Evolutionary conservation across 2,797 vertebrate genomes (phyloP).

Genomic region (Microctenopoma stevenorrisi): DNA sequence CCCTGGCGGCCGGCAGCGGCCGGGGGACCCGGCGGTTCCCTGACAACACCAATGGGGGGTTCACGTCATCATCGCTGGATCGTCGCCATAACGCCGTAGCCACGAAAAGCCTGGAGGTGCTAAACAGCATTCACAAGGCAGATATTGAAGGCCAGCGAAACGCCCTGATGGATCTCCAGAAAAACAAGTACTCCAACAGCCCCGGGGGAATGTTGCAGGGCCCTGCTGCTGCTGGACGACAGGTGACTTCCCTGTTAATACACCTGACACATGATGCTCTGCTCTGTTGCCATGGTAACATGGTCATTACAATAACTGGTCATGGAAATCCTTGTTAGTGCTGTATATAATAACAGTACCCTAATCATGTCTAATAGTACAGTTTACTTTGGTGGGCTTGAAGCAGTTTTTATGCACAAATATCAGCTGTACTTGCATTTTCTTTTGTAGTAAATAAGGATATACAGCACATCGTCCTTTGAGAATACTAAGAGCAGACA

Average conservation of each 20-base stretch:
- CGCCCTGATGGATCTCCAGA: slow-evolving; percentile 92
- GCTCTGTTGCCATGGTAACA: background rate
- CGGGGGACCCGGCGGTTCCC: slow-evolving; percentile 80
- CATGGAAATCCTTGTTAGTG: background rate
- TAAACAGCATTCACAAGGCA: slow-evolving; percentile 91
- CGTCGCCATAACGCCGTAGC: slow-evolving; percentile 87
- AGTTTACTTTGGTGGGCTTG: background rate
- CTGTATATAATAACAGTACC: background rate
- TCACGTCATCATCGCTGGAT: slow-evolving; percentile 89
- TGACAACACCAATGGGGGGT: slow-evolving; percentile 77
- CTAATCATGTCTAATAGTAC: background rate
- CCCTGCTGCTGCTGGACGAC: slow-evolving; percentile 53
- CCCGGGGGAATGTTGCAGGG: slow-evolving; percentile 66
- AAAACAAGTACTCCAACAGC: slow-evolving; percentile 89
- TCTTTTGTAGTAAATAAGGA: background rate
- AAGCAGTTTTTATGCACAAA: background rate
- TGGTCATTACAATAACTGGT: background rate
- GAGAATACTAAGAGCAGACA: background rate
- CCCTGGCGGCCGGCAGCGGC: slow-evolving; percentile 84
- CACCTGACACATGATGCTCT: background rate
- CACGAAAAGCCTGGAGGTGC: slow-evolving; percentile 92
- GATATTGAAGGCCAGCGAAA: slow-evolving; percentile 93
- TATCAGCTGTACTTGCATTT: background rate
- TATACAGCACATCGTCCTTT: background rate
- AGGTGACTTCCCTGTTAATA: slow-evolving; percentile 45